Conservation (phyloP, 2,113 vertebrate species). For the Archocentrus centrarchus region DNA sequence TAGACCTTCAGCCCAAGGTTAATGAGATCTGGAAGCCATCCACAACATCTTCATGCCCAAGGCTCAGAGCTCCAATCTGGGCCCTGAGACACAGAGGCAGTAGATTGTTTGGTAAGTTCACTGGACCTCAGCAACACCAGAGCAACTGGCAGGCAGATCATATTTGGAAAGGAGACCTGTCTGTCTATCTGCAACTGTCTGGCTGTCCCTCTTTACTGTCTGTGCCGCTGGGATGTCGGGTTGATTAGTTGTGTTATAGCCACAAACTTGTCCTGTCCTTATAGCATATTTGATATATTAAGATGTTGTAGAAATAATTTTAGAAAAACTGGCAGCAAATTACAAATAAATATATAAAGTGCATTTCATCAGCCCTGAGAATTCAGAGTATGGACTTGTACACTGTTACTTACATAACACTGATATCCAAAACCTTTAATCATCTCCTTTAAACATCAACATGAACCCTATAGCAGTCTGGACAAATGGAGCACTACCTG, state of each 20-base stretch:
- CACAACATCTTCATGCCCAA: conserved; percentile 60
- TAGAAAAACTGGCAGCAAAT: background rate
- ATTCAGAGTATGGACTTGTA: background rate
- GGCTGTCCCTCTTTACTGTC: background rate
- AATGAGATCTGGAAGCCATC: conserved; percentile 76
- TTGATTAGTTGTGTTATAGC: background rate
- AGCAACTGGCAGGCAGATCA: conserved; percentile 45
- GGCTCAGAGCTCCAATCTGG: conserved; percentile 32
- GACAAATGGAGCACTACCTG: background rate
- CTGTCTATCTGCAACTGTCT: conserved; percentile 32
- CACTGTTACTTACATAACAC: background rate
- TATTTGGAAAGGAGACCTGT: conserved; percentile 20
- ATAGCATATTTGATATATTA: background rate
- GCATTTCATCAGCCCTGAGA: background rate
- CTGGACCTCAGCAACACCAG: conserved; percentile 54
- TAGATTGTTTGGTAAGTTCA: conserved; percentile 45
- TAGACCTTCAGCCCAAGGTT: conserved; percentile 70
- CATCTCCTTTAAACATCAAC: background rate
- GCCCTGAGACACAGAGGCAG: conserved; percentile 51
- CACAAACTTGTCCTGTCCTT: background rate
- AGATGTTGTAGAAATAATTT: background rate
- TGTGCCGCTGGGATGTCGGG: background rate
- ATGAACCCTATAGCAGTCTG: background rate
- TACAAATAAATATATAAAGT: background rate
- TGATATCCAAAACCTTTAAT: background rate